Evolutionary conservation across 1,140 invertebrate species (phyloP).

Genomic region (Drosophila bocki): DNA sequence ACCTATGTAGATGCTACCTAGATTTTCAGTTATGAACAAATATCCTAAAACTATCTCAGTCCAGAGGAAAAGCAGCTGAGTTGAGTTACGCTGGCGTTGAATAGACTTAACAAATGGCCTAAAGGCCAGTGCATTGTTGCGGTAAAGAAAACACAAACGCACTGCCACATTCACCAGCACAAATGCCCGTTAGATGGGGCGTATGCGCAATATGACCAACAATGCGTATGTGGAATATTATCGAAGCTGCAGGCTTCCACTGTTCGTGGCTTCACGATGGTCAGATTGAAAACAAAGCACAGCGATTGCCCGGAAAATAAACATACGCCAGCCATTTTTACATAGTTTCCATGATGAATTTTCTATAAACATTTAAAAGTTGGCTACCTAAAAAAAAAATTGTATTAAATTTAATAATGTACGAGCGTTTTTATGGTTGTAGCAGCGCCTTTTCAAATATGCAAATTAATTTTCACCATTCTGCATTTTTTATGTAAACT

Average conservation of each 20-base stretch:
- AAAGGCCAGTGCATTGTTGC: constrained; percentile 4
- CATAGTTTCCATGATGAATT: constrained; percentile 9
- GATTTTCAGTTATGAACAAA: not conserved
- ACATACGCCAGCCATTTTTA: constrained; percentile 1
- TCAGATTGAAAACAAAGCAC: constrained; percentile 15
- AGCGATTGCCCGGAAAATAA: not conserved
- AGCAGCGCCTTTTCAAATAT: constrained; percentile 18
- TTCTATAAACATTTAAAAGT: constrained; percentile 3
- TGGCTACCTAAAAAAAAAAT: not conserved
- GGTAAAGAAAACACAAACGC: constrained; percentile 2
- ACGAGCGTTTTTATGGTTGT: constrained; percentile 26
- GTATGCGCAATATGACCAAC: constrained; percentile 23
- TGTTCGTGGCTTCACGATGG: constrained; percentile 14
- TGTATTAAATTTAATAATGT: constrained; percentile 26
- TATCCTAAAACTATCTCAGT: not conserved
- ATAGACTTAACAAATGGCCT: not conserved
- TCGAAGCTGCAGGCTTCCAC: not conserved
- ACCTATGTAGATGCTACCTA: not conserved
- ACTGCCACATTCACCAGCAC: not conserved
- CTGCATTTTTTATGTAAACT: constrained; percentile 14
- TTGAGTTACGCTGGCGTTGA: not conserved
- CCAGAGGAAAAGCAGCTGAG: not conserved
- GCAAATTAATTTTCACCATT: constrained; percentile 29
- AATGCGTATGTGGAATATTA: constrained; percentile 27
- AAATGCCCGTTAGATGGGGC: constrained; percentile 17